phyloP scores from a whole-genome alignment of 2,888 invertebrate species.

The Sarcophaga carnaria region DNA sequence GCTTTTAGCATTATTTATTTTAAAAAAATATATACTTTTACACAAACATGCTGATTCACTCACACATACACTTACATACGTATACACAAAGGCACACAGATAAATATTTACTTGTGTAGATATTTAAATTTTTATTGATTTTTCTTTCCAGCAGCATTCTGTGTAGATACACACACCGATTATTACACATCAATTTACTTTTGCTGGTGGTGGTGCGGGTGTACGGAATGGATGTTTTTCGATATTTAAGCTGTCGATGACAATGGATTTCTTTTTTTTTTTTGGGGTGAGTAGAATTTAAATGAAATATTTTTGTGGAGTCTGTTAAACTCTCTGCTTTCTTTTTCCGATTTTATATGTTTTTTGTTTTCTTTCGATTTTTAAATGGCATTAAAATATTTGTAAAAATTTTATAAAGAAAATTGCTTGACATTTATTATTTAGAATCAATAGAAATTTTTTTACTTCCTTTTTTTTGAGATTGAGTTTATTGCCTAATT shows the following conservation, averaged over 20 bases:
- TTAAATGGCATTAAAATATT: conserved; percentile 32
- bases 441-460: no score
- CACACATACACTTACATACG: not conserved
- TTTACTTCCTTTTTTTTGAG: no score
- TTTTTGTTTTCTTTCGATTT: not conserved
- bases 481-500: no score
- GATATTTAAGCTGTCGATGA: no score
- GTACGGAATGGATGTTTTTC: no score
- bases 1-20: no score
- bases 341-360: no score
- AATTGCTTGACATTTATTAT: not conserved
- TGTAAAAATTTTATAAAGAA: conserved; percentile 15
- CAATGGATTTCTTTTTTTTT: no score
- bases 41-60: not conserved
- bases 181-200: not conserved
- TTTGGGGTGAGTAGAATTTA: no score
- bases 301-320: no score
- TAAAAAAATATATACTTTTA: no score
- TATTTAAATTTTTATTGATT: conserved; percentile 48
- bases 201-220: not conserved
- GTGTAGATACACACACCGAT: not conserved
- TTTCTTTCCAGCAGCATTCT: conserved; percentile 20
- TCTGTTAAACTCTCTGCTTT: no score
- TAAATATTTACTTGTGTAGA: conserved; percentile 7
- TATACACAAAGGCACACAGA: not conserved